Percentiles rank a stretch among this genome's conserved stretches.
phyloP scores from a whole-genome alignment of 2,797 vertebrate species.

The Scyliorhinus canicula region DNA sequence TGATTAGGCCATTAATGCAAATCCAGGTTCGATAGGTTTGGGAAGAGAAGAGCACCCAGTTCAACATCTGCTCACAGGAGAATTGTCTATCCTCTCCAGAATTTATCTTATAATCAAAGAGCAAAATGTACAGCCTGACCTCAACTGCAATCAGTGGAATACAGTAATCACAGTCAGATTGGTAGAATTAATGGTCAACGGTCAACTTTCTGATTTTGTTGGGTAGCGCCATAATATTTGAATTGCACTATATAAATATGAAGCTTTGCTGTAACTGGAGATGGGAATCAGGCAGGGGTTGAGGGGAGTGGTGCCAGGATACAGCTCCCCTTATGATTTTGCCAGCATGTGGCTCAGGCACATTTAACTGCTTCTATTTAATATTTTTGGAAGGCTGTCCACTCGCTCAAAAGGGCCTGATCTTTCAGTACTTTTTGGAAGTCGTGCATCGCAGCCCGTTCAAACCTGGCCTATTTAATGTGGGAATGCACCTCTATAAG shows the following conservation, averaged over 20 bases:
- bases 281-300: background rate
- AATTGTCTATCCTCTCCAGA: background rate
- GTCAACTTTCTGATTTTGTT: conserved; percentile 6
- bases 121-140: background rate
- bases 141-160: background rate
- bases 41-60: background rate
- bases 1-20: conserved; percentile 13
- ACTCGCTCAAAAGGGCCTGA: background rate
- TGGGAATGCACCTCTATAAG: background rate
- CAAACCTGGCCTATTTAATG: background rate
- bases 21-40: background rate
- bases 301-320: no score
- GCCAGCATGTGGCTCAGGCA: background rate
- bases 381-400: background rate
- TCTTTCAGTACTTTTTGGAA: background rate
- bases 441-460: background rate
- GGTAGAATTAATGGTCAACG: background rate
- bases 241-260: conserved; percentile 10
- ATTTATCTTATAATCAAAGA: background rate
- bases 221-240: background rate
- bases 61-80: background rate
- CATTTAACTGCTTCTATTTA: background rate
- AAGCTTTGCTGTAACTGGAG: background rate
- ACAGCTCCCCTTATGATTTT: no score
- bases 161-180: background rate